Conservation (phyloP, 2,113 vertebrate genomes). For the Ammodramus savannarum region DNA sequence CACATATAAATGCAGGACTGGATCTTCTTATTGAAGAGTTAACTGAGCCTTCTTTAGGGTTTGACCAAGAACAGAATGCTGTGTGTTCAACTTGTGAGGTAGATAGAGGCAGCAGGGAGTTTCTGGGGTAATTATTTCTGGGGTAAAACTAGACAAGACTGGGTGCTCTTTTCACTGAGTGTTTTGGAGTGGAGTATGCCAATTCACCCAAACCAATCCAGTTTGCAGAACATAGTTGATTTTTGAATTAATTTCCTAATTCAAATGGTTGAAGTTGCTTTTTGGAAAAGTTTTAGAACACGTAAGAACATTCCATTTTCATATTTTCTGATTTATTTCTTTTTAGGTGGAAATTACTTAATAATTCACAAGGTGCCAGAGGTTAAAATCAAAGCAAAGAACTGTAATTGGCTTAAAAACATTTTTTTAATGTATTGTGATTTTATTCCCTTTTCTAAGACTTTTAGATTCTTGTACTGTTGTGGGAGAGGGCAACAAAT, state of each 20-base stretch:
- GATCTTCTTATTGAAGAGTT: background rate
- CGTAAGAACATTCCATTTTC: background rate
- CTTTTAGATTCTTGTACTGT: background rate
- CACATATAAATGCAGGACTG: background rate
- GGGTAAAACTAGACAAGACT: background rate
- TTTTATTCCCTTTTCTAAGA: background rate
- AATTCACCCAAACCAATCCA: background rate
- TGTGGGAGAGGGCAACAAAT: background rate
- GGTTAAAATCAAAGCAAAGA: constrained; percentile 15
- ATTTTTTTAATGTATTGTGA: background rate
- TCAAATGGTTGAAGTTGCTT: background rate
- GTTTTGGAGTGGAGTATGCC: background rate
- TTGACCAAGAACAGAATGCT: background rate
- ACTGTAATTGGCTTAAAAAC: background rate
- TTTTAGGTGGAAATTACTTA: constrained; percentile 3
- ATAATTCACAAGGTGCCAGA: background rate
- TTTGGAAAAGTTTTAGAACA: background rate
- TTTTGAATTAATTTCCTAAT: background rate
- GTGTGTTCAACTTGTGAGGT: background rate
- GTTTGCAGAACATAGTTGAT: background rate
- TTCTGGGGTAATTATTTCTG: background rate
- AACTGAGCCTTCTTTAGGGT: background rate
- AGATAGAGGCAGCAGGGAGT: background rate
- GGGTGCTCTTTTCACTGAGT: background rate
- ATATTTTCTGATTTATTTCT: background rate